These are phyloP conservation scores for Rosalia funebris DNA, from an alignment of 2,888 invertebrate species.

Conservation along the genomic window DNA sequence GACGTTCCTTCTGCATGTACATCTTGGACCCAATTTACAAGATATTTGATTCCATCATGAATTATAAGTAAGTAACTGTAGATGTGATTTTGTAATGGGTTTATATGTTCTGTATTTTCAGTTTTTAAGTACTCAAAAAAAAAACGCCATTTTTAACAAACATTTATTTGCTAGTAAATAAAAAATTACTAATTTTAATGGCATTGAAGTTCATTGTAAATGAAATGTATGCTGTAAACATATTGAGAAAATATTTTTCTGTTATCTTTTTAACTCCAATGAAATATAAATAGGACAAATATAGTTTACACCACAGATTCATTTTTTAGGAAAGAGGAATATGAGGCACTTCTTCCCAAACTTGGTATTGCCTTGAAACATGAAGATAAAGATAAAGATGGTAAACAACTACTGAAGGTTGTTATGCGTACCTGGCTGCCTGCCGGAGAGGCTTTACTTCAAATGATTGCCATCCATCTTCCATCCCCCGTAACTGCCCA, in stretches of 20 bases:
- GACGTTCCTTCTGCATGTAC: conserved; percentile 99
- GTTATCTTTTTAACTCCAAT: too few species aligned
- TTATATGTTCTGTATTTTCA: too few species aligned
- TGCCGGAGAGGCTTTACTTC: conserved; percentile 98
- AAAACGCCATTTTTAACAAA: too few species aligned
- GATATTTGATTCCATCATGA: conserved; percentile 78
- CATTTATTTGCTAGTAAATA: too few species aligned
- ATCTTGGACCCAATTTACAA: conserved; percentile 99
- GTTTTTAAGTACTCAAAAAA: too few species aligned
- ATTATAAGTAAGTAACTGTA: conserved; percentile 60
- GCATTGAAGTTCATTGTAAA: too few species aligned
- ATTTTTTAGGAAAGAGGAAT: conserved; percentile 95
- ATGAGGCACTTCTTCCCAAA: conserved; percentile 86
- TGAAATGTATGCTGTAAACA: too few species aligned
- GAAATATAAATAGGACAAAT: too few species aligned
- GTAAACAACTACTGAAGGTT: conserved; percentile 94
- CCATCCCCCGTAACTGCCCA: conserved; percentile 99
- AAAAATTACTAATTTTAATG: too few species aligned
- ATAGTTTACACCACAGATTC: too few species aligned
- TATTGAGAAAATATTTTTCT: too few species aligned
- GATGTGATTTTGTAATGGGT: conserved; percentile 2
- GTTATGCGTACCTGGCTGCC: conserved; percentile 99
- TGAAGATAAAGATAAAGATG: conserved; percentile 97
- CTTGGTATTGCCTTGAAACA: conserved; percentile 90
- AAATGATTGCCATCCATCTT: conserved; percentile 99